Conservation (phyloP, 1,140 invertebrate species). For the Drosophila tristis region DNA sequence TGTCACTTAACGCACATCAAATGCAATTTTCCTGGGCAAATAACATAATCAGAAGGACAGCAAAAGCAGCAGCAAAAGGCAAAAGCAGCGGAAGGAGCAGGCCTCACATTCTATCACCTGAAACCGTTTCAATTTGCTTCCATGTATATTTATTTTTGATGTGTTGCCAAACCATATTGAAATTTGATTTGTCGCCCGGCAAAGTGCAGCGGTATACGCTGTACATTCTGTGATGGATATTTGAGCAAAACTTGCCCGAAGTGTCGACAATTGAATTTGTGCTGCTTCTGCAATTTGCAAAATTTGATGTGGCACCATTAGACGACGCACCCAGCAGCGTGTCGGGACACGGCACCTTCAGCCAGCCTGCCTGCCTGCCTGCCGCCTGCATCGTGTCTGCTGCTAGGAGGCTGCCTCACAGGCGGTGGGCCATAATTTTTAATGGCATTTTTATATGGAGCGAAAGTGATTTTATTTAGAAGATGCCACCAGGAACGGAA, state of each 20-base stretch:
- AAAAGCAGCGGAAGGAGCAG: too few species aligned
- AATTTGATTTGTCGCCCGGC: constrained; percentile 66
- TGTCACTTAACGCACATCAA: constrained; percentile 69
- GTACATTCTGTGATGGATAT: constrained; percentile 65
- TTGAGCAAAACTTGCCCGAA: constrained; percentile 68
- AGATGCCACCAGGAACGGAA: neutral
- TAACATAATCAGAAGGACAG: constrained; percentile 67
- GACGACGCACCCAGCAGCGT: constrained; percentile 8
- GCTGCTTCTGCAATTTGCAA: constrained; percentile 49
- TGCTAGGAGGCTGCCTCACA: neutral
- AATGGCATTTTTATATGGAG: constrained; percentile 74
- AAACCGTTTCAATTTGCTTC: constrained; percentile 67
- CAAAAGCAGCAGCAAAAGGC: too few species aligned
- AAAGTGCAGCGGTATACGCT: constrained; percentile 64
- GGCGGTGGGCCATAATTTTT: constrained; percentile 65
- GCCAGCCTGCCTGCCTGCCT: too few species aligned
- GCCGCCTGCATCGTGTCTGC: too few species aligned
- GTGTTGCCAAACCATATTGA: constrained; percentile 59
- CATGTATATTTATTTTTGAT: constrained; percentile 22
- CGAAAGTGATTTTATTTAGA: constrained; percentile 75
- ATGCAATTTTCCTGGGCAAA: constrained; percentile 78
- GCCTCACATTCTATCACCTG: constrained; percentile 24
- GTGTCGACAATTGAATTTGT: constrained; percentile 67
- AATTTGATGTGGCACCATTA: constrained; percentile 66
- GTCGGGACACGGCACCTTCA: constrained; percentile 1